Percentiles rank a stretch among this genome's conserved stretches.
These are phyloP conservation scores for Syrrhaptes paradoxus DNA, from an alignment of 2,113 vertebrate genomes.

Conservation along the genomic window DNA sequence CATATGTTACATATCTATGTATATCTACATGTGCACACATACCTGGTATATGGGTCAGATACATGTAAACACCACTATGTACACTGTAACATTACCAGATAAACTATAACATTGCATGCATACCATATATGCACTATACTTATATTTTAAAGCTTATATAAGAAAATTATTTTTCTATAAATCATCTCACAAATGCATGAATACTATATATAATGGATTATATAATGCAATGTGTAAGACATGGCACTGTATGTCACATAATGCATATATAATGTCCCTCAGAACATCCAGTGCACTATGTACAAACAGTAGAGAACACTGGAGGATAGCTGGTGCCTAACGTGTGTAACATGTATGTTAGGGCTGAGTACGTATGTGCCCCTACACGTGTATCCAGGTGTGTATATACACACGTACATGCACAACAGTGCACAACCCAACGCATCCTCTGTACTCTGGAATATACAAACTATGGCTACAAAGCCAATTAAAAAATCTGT, in stretches of 20 bases:
- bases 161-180: not conserved
- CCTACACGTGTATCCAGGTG: too few species aligned
- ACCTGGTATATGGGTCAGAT: not conserved
- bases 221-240: too few species aligned
- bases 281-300: not conserved
- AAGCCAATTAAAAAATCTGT: not conserved
- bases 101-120: not conserved
- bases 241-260: not conserved
- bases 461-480: not conserved
- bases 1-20: too few species aligned
- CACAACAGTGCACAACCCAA: not conserved
- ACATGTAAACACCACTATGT: not conserved
- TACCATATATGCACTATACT: not conserved
- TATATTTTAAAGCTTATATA: not conserved
- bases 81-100: too few species aligned
- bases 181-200: not conserved
- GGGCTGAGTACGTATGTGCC: not conserved
- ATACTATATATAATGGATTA: not conserved
- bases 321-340: not conserved
- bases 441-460: not conserved
- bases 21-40: too few species aligned
- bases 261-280: not conserved
- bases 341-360: too few species aligned
- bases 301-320: too few species aligned
- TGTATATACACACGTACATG: not conserved